phyloP scores from a whole-genome alignment of 1,140 invertebrate species.

The Streblospio benedicti region DNA sequence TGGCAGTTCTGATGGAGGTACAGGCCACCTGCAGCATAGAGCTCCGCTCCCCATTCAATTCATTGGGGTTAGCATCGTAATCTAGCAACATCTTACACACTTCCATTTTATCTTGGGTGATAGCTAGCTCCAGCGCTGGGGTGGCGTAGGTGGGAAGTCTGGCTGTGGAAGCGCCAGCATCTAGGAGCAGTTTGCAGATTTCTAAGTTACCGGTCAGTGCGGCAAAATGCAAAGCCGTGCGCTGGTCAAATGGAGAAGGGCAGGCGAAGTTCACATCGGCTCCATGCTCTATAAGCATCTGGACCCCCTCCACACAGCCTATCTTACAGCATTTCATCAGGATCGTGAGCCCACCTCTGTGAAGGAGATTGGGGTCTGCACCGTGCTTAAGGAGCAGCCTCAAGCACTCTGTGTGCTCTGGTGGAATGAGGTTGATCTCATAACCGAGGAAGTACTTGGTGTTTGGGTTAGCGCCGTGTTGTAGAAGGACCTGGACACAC shows the following conservation, averaged over 20 bases:
- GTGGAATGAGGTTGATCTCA: conserved; percentile 73
- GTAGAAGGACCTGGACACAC: conserved; percentile 55
- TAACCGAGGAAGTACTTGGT: conserved; percentile 70
- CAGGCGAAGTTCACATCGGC: conserved; percentile 61
- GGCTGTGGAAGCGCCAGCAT: conserved; percentile 45
- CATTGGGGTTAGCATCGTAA: conserved; percentile 59
- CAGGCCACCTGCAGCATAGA: conserved; percentile 77
- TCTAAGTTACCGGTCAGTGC: conserved; percentile 29
- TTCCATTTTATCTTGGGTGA: conserved; percentile 52
- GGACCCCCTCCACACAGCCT: conserved; percentile 50
- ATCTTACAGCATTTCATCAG: conserved; percentile 58
- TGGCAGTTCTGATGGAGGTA: conserved; percentile 64
- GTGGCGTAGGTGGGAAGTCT: conserved; percentile 62
- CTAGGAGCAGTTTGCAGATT: conserved; percentile 1
- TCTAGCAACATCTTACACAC: conserved; percentile 51
- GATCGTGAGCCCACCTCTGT: conserved; percentile 68
- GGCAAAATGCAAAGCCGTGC: conserved; percentile 55
- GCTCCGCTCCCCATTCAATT: conserved; percentile 60
- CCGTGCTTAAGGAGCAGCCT: conserved; percentile 70
- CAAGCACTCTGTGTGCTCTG: conserved; percentile 67
- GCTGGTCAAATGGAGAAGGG: conserved; percentile 46
- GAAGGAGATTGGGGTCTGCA: conserved; percentile 69
- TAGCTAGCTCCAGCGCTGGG: conserved; percentile 71
- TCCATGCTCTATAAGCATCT: conserved; percentile 70
- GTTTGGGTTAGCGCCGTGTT: conserved; percentile 61